Evolutionary conservation across 2,888 invertebrate genomes (phyloP).

Genomic region (Rhagonycha fulva): DNA sequence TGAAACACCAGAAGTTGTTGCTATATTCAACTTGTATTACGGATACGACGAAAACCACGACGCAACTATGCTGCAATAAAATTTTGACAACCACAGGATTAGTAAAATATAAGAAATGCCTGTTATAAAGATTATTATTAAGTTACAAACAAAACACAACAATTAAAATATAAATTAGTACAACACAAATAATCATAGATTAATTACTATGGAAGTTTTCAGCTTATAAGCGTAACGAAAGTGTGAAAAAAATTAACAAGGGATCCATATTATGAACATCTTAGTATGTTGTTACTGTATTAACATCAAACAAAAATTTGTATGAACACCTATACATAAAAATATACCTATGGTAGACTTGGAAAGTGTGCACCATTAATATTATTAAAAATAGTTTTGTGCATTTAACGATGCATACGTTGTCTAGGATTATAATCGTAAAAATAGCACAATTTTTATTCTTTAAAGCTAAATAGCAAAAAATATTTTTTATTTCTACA

Average conservation of each 20-base stretch:
- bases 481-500: not conserved
- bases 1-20: no score
- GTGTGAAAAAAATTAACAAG: not conserved
- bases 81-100: no score
- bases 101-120: not conserved
- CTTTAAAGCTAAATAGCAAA: not conserved
- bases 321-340: not conserved
- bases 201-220: not conserved
- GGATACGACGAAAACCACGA: no score
- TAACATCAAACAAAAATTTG: not conserved
- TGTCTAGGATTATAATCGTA: not conserved
- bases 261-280: not conserved
- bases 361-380: not conserved
- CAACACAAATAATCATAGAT: not conserved
- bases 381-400: not conserved
- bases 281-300: not conserved
- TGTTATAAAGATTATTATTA: conserved; percentile 11
- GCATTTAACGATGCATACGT: not conserved
- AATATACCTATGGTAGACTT: not conserved
- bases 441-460: not conserved
- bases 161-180: conserved; percentile 16
- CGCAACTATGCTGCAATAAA: not conserved
- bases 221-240: not conserved
- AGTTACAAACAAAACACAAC: conserved; percentile 17
- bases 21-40: no score